A percentile compares a stretch with the other conserved stretches of the same genome.
Conservation (phyloP, 1,140 invertebrate species). For the Hetaerina americana region DNA sequence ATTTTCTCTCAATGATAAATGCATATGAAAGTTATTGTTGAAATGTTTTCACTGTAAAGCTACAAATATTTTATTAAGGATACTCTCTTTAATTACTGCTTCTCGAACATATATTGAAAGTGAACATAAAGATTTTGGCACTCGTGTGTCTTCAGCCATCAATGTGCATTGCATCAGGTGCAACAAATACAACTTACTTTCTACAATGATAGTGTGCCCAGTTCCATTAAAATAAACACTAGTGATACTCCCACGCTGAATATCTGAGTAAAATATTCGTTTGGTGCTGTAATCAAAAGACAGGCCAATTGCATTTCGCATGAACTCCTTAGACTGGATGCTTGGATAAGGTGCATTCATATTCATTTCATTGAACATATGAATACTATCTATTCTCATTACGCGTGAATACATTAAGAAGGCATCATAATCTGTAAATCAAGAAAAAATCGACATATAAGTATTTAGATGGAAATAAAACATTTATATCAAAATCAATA, state of each 20-base stretch:
- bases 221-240: constrained; percentile 71
- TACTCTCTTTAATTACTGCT: too few species aligned
- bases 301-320: constrained; percentile 74
- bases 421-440: constrained; percentile 47
- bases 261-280: constrained; percentile 74
- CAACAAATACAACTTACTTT: constrained; percentile 35
- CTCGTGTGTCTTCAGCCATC: too few species aligned
- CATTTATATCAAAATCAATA: neutral
- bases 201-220: constrained; percentile 50
- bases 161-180: constrained; percentile 5
- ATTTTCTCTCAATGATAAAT: too few species aligned
- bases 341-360: constrained; percentile 60
- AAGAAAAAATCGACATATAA: constrained; percentile 13
- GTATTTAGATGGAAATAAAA: too few species aligned
- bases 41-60: too few species aligned
- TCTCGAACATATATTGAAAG: too few species aligned
- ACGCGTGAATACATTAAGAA: constrained; percentile 65
- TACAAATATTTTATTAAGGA: too few species aligned
- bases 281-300: constrained; percentile 59
- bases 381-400: constrained; percentile 58
- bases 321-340: constrained; percentile 53
- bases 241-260: constrained; percentile 70
- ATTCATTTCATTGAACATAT: constrained; percentile 51
- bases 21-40: too few species aligned
- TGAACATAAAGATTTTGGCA: too few species aligned